A percentile compares a stretch with the other conserved stretches of the same genome.
phyloP scores from a whole-genome alignment of 2,888 invertebrate genomes.

The Philereme vetulata region DNA sequence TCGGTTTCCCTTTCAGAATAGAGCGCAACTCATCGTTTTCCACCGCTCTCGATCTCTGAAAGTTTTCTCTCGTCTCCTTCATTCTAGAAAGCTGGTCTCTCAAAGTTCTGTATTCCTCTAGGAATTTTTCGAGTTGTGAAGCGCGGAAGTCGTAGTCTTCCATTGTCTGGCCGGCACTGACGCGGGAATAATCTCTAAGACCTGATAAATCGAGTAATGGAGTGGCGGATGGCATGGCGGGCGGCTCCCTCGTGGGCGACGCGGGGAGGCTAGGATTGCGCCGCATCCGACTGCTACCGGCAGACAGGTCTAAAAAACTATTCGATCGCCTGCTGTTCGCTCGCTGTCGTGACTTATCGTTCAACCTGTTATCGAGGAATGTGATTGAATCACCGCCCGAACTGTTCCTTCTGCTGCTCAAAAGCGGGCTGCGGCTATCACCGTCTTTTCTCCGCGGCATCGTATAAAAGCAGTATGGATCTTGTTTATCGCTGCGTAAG shows the following conservation, averaged over 20 bases:
- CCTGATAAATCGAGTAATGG: slow-evolving; percentile 85
- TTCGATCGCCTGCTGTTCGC: slow-evolving; percentile 84
- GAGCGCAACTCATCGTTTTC: slow-evolving; percentile 81
- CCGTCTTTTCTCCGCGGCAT: slow-evolving; percentile 85
- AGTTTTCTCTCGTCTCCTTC: slow-evolving; percentile 90
- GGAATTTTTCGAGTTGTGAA: slow-evolving; percentile 90
- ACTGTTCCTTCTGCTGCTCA: slow-evolving; percentile 89
- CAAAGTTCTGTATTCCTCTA: slow-evolving; percentile 90
- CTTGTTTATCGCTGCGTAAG: slow-evolving; percentile 70
- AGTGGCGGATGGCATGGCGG: slow-evolving; percentile 81
- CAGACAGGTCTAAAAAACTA: slow-evolving; percentile 88
- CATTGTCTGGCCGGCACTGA: slow-evolving; percentile 70
- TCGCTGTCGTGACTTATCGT: slow-evolving; percentile 62
- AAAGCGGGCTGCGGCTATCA: slow-evolving; percentile 89
- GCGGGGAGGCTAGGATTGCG: slow-evolving; percentile 86
- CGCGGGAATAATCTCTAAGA: slow-evolving; percentile 76
- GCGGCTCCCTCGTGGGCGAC: slow-evolving; percentile 84
- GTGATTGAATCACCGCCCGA: slow-evolving; percentile 87
- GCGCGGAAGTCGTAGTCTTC: slow-evolving; percentile 90
- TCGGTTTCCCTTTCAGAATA: slow-evolving; percentile 83
- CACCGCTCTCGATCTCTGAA: slow-evolving; percentile 74
- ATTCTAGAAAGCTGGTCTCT: slow-evolving; percentile 91
- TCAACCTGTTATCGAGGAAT: slow-evolving; percentile 62
- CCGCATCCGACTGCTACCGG: slow-evolving; percentile 71
- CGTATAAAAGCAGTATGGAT: slow-evolving; percentile 86